phyloP scores from a whole-genome alignment of 2,797 vertebrate genomes.

The Notamacropus eugenii region DNA sequence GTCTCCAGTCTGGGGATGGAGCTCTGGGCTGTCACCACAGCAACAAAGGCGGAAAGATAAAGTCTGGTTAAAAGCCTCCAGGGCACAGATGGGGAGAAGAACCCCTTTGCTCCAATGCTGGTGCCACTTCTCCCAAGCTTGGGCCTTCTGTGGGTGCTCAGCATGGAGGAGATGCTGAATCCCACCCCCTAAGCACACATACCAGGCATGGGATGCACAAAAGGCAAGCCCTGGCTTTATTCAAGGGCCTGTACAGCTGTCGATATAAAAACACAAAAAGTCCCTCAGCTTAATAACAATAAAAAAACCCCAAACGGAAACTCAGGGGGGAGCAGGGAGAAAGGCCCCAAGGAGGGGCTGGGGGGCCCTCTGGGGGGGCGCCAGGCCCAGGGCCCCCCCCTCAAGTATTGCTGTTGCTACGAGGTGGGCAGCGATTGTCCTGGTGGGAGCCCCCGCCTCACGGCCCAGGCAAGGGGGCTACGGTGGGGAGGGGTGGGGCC shows the following conservation, averaged over 20 bases:
- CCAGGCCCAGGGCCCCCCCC: constrained; percentile 69
- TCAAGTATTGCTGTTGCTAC: constrained; percentile 79
- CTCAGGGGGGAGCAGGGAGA: constrained; percentile 67
- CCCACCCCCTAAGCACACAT: constrained; percentile 62
- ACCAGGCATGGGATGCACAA: constrained; percentile 58
- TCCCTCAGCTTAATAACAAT: constrained; percentile 81
- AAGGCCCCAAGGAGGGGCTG: constrained; percentile 58
- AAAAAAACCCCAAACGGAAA: constrained; percentile 80
- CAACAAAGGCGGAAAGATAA: constrained; percentile 45
- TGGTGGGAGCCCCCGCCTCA: constrained; percentile 55
- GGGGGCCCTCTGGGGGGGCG: constrained; percentile 63
- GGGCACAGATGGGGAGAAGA: constrained; percentile 42
- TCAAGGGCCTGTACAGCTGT: constrained; percentile 74
- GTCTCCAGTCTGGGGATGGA: constrained; percentile 61
- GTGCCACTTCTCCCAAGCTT: no score
- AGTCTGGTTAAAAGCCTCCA: constrained; percentile 51
- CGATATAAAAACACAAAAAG: constrained; percentile 82
- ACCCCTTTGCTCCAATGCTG: no score
- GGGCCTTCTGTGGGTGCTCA: background rate
- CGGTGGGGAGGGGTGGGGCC: constrained; percentile 36
- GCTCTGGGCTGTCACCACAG: constrained; percentile 57
- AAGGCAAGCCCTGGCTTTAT: constrained; percentile 76
- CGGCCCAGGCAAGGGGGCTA: constrained; percentile 11
- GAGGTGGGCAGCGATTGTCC: constrained; percentile 72
- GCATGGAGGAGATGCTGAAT: background rate